Evolutionary conservation across 2,797 vertebrate genomes (phyloP).

Genomic region (Propithecus perrieri): DNA sequence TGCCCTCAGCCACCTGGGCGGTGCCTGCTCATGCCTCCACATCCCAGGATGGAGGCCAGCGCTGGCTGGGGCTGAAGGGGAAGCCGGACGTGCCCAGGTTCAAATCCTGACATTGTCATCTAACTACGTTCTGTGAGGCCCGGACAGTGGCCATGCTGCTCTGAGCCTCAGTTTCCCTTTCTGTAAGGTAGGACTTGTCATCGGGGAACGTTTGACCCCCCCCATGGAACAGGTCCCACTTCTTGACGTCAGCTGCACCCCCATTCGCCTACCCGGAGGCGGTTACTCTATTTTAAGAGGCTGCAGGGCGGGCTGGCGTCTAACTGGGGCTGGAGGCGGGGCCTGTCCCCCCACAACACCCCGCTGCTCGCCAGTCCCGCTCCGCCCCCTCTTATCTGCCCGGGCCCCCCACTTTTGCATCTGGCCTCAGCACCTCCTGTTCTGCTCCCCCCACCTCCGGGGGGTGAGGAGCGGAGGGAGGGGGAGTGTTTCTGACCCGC

Average conservation of each 20-base stretch:
- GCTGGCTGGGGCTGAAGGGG: not conserved
- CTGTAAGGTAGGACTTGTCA: not conserved
- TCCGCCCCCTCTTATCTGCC: not conserved
- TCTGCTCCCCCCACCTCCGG: not conserved
- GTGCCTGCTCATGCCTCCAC: not conserved
- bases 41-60: not conserved
- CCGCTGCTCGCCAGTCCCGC: not conserved
- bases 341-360: not conserved
- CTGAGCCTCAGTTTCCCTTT: slow-evolving; percentile 56
- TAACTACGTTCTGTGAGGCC: not conserved
- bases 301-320: slow-evolving; percentile 64
- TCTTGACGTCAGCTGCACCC: slow-evolving; percentile 75
- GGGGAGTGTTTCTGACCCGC: not conserved
- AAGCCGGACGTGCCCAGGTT: not conserved
- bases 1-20: too few relatives aligned
- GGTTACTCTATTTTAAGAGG: slow-evolving; percentile 77
- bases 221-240: slow-evolving; percentile 36
- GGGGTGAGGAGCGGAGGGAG: too few relatives aligned
- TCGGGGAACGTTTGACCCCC: slow-evolving; percentile 5
- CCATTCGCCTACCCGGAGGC: slow-evolving; percentile 65
- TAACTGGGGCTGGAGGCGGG: slow-evolving; percentile 59
- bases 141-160: not conserved
- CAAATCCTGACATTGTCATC: not conserved
- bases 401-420: not conserved
- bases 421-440: not conserved